phyloP scores from a whole-genome alignment of 2,113 vertebrate species.

The Callionymus lyra region DNA sequence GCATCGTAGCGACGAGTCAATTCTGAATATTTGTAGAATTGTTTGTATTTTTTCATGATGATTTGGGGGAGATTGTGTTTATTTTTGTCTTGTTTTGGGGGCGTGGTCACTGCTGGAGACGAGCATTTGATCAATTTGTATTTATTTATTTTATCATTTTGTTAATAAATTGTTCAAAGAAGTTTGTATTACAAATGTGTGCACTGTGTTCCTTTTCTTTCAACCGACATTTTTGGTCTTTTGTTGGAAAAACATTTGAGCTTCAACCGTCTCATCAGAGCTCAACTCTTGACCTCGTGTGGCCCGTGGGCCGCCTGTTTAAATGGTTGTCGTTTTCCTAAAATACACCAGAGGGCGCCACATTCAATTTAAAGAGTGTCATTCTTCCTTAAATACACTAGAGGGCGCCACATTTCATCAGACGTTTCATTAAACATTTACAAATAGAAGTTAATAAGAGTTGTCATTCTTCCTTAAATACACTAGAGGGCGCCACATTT shows the following conservation, averaged over 20 bases:
- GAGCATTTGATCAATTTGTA: constrained; percentile 99
- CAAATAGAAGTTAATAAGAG: no score
- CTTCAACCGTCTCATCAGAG: not conserved
- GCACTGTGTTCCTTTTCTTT: not conserved
- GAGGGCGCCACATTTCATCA: no score
- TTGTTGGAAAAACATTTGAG: constrained; percentile 10
- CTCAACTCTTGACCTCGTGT: no score
- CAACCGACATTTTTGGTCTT: no score
- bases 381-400: no score
- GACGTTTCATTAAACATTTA: no score
- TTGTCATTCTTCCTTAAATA: no score
- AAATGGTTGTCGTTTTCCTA: no score
- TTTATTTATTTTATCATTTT: constrained; percentile 99
- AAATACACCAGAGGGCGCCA: no score
- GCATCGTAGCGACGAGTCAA: constrained; percentile 76
- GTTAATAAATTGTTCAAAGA: constrained; percentile 96
- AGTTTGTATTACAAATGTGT: constrained; percentile 2
- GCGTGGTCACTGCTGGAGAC: constrained; percentile 71
- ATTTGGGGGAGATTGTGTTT: constrained; percentile 75
- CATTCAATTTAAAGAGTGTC: no score
- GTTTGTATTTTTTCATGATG: constrained; percentile 78
- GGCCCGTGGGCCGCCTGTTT: no score
- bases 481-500: no score
- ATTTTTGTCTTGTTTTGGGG: constrained; percentile 75
- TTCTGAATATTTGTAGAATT: constrained; percentile 76